phyloP scores from a whole-genome alignment of 1,140 invertebrate species.

The Cyclina sinensis region DNA sequence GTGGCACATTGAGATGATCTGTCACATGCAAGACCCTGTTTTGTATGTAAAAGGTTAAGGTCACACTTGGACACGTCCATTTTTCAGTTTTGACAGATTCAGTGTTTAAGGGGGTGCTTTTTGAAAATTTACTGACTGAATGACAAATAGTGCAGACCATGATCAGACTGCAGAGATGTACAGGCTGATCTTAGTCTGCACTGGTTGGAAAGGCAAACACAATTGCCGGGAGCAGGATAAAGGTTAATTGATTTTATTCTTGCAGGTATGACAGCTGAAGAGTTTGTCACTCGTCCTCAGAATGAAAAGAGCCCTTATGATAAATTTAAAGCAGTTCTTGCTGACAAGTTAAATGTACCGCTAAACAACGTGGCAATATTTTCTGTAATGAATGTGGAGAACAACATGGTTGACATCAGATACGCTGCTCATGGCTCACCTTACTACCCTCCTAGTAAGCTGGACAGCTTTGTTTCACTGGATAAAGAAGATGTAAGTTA shows the following conservation, averaged over 20 bases:
- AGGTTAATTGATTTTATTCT: background rate
- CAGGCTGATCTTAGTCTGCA: too few species aligned
- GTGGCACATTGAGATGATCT: too few species aligned
- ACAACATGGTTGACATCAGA: constrained; percentile 90
- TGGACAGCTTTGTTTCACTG: constrained; percentile 97
- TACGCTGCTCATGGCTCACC: constrained; percentile 98
- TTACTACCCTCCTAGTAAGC: constrained; percentile 97
- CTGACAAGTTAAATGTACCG: constrained; percentile 92
- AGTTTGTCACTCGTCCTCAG: constrained; percentile 91
- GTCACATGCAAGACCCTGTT: too few species aligned
- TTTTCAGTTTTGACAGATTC: too few species aligned
- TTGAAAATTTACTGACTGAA: too few species aligned
- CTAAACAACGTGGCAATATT: constrained; percentile 98
- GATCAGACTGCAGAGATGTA: too few species aligned
- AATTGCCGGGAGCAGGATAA: too few species aligned
- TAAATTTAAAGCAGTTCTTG: constrained; percentile 79
- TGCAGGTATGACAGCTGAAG: constrained; percentile 96
- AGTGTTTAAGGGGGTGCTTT: too few species aligned
- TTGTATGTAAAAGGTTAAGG: too few species aligned
- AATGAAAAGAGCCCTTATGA: constrained; percentile 62
- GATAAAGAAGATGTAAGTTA: constrained; percentile 93
- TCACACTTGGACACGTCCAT: too few species aligned
- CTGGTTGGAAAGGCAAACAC: too few species aligned
- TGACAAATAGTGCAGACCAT: too few species aligned
- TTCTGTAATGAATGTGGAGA: constrained; percentile 90